Base-by-base conservation (phyloP, 2,888 invertebrate genomes). In the Drosophila paramelanica region DNA sequence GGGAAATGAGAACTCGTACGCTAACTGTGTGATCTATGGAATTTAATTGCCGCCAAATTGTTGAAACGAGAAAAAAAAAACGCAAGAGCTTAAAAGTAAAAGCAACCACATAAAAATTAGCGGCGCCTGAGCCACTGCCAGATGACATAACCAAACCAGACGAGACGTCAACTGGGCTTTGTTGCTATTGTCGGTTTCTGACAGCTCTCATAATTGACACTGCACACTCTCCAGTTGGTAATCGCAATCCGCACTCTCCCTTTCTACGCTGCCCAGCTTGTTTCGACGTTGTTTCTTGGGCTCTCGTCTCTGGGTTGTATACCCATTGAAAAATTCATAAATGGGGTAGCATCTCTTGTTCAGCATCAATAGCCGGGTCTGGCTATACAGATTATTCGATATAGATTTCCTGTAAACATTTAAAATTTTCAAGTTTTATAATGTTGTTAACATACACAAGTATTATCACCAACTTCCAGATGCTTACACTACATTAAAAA, bases 221-320 rank as follows among this genome's bases (percentile, higher is more conserved):
- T 64, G 51, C 7, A 45, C 62, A 52, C 56, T 39, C 49, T 51
- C 39, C 46, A 43, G 38, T 46, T 38, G 55, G 41, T 38, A 56
- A 52, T 74, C 60, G 42, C 69, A 68, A 72, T 68, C 77, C 57
- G 57, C 66, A 60, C 68, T 64, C 64, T 76, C 79, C 61, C 75
- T 76, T 75, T 73, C 67, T 31, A 39, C 53, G 36, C 36, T 25
- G 45, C 14, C 45, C 55, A 45, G 45, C 10, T 33, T 53, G 33
- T 38, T 60, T 59, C 8, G 25, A 20, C n/a, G 42, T 8, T 25
- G 23, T 27, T 49, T 31, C 33, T 46, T 41, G 33, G 6, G 8
- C 17, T 10, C 13, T 17, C 55, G 25, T 25, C 55, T 36, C 36
- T 55, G 5, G 5, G 11, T 10, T 36, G 13, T 13, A 36, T 36